These are phyloP conservation scores for Thymallus thymallus DNA, from an alignment of 2,113 vertebrate species.

Conservation along the genomic window DNA sequence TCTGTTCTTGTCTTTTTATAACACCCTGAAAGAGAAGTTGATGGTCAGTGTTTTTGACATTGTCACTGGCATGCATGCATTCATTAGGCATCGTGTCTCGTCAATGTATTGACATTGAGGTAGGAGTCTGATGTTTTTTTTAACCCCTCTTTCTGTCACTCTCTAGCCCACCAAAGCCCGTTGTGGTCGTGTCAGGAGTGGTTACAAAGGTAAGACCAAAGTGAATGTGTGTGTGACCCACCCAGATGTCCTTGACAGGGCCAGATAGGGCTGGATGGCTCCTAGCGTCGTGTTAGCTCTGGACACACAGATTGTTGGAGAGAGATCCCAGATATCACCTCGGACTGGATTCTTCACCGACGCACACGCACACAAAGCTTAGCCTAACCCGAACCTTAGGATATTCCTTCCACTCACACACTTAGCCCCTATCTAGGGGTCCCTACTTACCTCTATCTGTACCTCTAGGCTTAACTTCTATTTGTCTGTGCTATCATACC, in stretches of 20 bases:
- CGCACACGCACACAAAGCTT: neutral
- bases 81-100: neutral
- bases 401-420: neutral
- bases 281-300: neutral
- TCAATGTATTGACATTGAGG: neutral
- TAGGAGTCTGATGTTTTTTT: neutral
- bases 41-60: no score
- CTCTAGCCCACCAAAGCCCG: constrained; percentile 84
- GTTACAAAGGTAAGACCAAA: constrained; percentile 86
- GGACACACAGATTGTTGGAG: neutral
- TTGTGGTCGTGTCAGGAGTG: constrained; percentile 91
- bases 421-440: neutral
- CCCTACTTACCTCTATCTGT: no score
- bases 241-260: neutral
- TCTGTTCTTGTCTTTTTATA: no score
- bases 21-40: no score
- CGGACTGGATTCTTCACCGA: neutral
- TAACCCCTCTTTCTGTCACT: constrained; percentile 37
- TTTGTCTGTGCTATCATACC: neutral
- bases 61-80: no score
- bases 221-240: neutral
- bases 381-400: neutral
- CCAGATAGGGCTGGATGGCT: neutral
- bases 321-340: neutral
- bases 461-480: no score